Conservation (phyloP, 2,113 vertebrate genomes). For the Macroglossus sobrinus region DNA sequence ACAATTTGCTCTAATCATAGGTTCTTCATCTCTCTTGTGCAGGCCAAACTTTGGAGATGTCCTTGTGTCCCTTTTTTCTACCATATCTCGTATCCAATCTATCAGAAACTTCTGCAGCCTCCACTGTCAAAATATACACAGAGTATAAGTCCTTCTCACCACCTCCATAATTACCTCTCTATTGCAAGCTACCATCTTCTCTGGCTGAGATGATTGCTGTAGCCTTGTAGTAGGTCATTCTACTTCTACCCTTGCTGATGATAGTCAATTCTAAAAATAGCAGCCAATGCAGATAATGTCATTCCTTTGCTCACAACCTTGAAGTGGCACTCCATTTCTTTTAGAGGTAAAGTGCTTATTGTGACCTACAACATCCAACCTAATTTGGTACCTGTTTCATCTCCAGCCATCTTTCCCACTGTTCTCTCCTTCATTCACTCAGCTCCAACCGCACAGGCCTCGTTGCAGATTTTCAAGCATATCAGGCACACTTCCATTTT, state of each 20-base stretch:
- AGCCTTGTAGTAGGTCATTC: background rate
- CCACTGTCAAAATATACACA: background rate
- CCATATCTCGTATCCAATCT: background rate
- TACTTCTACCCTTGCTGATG: background rate
- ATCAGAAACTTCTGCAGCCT: background rate
- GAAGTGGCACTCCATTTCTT: background rate
- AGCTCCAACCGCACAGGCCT: background rate
- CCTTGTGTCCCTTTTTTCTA: background rate
- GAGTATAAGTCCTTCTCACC: background rate
- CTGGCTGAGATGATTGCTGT: background rate
- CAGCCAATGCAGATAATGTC: background rate
- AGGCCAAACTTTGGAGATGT: background rate
- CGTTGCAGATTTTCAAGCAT: background rate
- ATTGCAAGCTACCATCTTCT: background rate
- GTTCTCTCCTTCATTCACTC: background rate
- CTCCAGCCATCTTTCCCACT: background rate
- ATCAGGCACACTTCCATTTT: background rate
- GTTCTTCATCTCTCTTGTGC: background rate
- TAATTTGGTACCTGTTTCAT: background rate
- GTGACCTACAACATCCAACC: background rate
- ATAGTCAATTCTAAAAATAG: background rate
- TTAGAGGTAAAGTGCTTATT: background rate
- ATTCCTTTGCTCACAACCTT: background rate
- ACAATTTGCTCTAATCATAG: background rate
- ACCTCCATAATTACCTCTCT: background rate